A percentile compares a stretch with the other conserved stretches of the same genome.
Conservation (phyloP, 2,113 vertebrate species). For the Zootoca vivipara region DNA sequence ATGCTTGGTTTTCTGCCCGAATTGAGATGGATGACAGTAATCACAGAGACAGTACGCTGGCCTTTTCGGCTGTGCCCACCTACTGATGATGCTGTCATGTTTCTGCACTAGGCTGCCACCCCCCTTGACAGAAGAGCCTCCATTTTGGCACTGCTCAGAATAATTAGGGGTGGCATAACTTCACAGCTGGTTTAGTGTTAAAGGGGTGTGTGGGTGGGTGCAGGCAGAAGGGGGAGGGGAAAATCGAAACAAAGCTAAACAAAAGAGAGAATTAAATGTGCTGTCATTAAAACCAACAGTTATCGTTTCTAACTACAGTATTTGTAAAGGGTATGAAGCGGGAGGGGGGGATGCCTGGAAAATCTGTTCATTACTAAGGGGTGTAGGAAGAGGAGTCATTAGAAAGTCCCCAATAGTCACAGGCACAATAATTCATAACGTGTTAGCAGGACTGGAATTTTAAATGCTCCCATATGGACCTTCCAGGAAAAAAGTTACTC, state of each 20-base stretch:
- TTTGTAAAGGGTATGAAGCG: conserved; percentile 15
- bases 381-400: background rate
- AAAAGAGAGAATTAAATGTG: conserved; percentile 56
- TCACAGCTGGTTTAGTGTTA: conserved; percentile 57
- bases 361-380: background rate
- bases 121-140: conserved; percentile 62
- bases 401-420: background rate
- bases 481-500: background rate
- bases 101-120: conserved; percentile 66
- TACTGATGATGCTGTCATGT: conserved; percentile 74
- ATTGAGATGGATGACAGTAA: conserved; percentile 73
- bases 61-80: conserved; percentile 76
- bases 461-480: background rate
- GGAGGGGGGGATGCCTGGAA: background rate
- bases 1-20: conserved; percentile 57
- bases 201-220: conserved; percentile 32
- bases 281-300: conserved; percentile 40
- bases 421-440: fast-evolving
- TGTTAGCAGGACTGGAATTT: background rate
- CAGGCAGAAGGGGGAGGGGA: conserved; percentile 39
- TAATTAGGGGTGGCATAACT: conserved; percentile 65
- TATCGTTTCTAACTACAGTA: background rate
- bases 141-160: conserved; percentile 60
- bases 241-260: conserved; percentile 42
- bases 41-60: conserved; percentile 68